Conservation (phyloP, 1,140 invertebrate genomes). For the Camponotus floridanus region DNA sequence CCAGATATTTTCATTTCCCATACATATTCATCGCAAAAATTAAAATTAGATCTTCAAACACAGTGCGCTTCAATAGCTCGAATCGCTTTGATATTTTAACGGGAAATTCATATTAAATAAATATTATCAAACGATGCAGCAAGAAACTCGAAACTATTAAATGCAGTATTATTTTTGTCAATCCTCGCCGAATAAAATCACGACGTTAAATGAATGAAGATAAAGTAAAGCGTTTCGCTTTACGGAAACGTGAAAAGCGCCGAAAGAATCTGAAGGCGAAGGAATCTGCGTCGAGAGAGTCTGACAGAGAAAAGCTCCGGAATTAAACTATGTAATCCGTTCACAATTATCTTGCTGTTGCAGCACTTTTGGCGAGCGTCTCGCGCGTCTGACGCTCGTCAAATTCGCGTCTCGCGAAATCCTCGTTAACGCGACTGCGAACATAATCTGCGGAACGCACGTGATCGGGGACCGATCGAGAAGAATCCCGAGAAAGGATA, state of each 20-base stretch:
- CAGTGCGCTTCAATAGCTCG: background rate
- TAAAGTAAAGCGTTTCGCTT: slow-evolving; percentile 28
- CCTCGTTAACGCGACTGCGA: slow-evolving; percentile 31
- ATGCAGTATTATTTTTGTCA: slow-evolving; percentile 1
- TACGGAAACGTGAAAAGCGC: slow-evolving; percentile 18
- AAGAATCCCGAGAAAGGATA: slow-evolving; percentile 17
- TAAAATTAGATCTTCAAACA: background rate
- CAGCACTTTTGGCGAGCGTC: slow-evolving; percentile 20
- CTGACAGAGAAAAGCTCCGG: slow-evolving; percentile 1
- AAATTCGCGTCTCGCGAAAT: slow-evolving; percentile 24
- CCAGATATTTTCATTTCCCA: background rate
- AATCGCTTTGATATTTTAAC: background rate
- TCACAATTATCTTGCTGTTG: slow-evolving; percentile 49
- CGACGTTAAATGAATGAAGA: slow-evolving; percentile 15
- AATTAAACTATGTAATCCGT: slow-evolving; percentile 53
- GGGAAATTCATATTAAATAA: background rate
- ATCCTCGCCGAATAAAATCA: slow-evolving; percentile 34
- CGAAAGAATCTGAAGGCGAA: slow-evolving; percentile 26
- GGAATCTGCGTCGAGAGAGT: slow-evolving; percentile 19
- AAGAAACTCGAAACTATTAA: background rate
- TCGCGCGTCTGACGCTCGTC: background rate
- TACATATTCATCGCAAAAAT: background rate
- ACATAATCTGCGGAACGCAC: background rate
- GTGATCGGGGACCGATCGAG: slow-evolving; percentile 31
- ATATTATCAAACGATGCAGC: background rate